These are phyloP conservation scores for Drosophila falleni DNA, from an alignment of 2,888 invertebrate genomes.

Conservation along the genomic window DNA sequence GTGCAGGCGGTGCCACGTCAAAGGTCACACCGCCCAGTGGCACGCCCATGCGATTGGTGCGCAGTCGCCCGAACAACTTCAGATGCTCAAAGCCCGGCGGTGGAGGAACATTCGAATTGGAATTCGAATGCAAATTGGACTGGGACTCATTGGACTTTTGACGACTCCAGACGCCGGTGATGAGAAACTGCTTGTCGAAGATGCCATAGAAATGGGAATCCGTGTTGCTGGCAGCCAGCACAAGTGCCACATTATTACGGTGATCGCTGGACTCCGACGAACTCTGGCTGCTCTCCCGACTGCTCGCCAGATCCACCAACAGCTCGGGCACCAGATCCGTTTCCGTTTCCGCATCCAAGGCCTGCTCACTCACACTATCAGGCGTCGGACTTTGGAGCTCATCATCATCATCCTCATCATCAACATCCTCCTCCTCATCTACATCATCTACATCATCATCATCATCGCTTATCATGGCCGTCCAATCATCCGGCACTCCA, in stretches of 20 bases:
- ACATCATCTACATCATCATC: constrained; percentile 45
- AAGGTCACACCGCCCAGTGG: constrained; percentile 61
- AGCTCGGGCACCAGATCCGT: constrained; percentile 13
- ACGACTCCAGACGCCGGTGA: constrained; percentile 32
- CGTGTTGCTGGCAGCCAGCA: constrained; percentile 9
- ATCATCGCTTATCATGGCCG: constrained; percentile 43
- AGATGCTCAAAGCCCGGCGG: constrained; percentile 56
- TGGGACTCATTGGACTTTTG: not conserved
- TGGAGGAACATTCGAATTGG: not conserved
- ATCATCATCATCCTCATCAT: not conserved
- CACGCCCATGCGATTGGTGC: constrained; percentile 55
- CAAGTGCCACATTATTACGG: constrained; percentile 12
- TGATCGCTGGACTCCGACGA: not conserved
- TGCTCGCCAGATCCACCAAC: constrained; percentile 14
- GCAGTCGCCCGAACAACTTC: constrained; percentile 46
- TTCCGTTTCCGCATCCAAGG: not conserved
- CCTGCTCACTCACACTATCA: constrained; percentile 20
- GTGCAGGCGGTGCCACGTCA: constrained; percentile 23
- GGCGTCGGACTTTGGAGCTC: not conserved
- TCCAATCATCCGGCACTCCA: constrained; percentile 54
- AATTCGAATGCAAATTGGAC: too few relatives aligned
- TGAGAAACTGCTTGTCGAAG: constrained; percentile 53
- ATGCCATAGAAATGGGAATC: constrained; percentile 24
- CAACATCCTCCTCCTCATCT: constrained; percentile 19
- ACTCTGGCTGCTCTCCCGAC: constrained; percentile 1